Evolutionary conservation across 2,888 invertebrate species (phyloP).

Genomic region (Incurvaria masculella): DNA sequence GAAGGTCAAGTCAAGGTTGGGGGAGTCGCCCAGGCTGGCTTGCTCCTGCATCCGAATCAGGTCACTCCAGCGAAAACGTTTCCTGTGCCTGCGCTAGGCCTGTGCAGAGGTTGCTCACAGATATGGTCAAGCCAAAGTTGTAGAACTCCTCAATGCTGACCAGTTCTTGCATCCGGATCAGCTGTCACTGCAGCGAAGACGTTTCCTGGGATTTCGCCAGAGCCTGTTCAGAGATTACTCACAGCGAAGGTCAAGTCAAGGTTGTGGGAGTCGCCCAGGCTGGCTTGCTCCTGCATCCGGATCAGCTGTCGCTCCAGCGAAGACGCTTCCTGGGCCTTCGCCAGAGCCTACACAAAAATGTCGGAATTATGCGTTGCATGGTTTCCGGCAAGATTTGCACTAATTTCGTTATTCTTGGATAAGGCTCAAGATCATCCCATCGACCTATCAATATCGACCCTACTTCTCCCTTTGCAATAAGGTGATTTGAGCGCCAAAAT

Average conservation of each 20-base stretch:
- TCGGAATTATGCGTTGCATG: not conserved
- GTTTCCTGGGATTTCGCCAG: conserved; percentile 96
- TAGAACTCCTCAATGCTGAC: conserved; percentile 84
- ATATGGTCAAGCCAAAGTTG: conserved; percentile 94
- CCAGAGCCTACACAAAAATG: conserved; percentile 62
- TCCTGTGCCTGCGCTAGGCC: conserved; percentile 95
- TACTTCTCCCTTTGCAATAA: too few relatives aligned
- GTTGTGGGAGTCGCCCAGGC: conserved; percentile 87
- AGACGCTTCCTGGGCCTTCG: conserved; percentile 96
- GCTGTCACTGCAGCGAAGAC: conserved; percentile 84
- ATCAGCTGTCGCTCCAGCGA: conserved; percentile 88
- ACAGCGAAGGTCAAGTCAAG: conserved; percentile 95
- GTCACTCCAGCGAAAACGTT: conserved; percentile 89
- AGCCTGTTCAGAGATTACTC: too few relatives aligned
- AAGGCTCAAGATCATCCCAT: too few relatives aligned
- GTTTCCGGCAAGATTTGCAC: too few relatives aligned
- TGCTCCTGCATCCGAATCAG: conserved; percentile 91
- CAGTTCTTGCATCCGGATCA: conserved; percentile 91
- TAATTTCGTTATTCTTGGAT: too few relatives aligned
- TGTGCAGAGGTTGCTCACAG: too few relatives aligned
- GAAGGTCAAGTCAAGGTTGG: conserved; percentile 94
- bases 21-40: conserved; percentile 81
- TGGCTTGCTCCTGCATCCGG: conserved; percentile 87
- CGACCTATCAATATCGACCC: too few relatives aligned
- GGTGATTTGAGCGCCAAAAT: too few relatives aligned